Base-by-base conservation (phyloP, 2,888 invertebrate genomes). In the Melolontha melolontha region DNA sequence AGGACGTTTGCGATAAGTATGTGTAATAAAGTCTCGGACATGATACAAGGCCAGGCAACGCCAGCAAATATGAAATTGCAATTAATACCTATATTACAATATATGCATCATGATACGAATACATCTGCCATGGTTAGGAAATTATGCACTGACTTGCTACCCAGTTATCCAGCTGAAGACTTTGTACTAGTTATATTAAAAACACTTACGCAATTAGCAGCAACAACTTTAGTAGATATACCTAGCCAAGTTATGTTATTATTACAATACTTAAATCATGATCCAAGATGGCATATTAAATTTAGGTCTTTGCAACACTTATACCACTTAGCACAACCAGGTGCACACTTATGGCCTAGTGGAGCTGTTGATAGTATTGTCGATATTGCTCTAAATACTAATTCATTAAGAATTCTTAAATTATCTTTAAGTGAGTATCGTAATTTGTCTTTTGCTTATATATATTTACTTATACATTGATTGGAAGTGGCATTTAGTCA, bases 1-100 rank as follows among this genome's bases (percentile, higher is more conserved):
- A 94, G 94, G 82, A 89, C 93, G n/a, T 98, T 98, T 88, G 96
- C 97, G 0, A 92, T 95, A 17, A 95, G 95, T 68, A 96, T 98
- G 91, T 97, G 96, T 80, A 94, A 94, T 74, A 97, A 97, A 82
- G 91, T 98, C 64, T 94, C 96, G 0, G 93, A 95, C 74, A 97
- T 97, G 96, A 96, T 98, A 73, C 92, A 94, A 79, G 94, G 95
- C 44, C 90, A 96, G 76, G 93, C 95, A 64, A 96, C 97, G 0
- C 96, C 97, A 0, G 93, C 96, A 2, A 94, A 95, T 66, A 92
- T 96, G 85, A 95, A 98, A 81, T 85, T 97, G 22, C 92, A 94
- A 77, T 87, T 98, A 5, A 95, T 98, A 65, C 92, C 96, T 0
- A 94, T 97, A 50, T 85, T 98, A 66, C 91, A 95, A 74, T 94